These are phyloP conservation scores for Drosophila nebulosa DNA, from an alignment of 1,140 invertebrate species.

Conservation along the genomic window DNA sequence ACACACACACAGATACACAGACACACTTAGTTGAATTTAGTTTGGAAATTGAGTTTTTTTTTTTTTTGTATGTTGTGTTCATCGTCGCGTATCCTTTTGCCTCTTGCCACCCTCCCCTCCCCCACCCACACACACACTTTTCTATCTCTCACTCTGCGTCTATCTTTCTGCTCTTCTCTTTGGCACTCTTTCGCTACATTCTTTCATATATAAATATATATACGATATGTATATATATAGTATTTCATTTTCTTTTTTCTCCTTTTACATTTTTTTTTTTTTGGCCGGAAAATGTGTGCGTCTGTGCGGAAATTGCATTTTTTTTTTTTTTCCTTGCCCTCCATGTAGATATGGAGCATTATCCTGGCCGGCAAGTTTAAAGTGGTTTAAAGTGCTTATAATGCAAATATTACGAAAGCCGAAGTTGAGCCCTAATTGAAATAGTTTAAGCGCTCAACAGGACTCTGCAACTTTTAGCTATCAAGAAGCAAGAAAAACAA, in stretches of 20 bases:
- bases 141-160: background rate
- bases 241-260: constrained; percentile 7
- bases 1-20: background rate
- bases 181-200: background rate
- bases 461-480: background rate
- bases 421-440: constrained; percentile 50
- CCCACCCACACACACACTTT: background rate
- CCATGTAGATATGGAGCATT: background rate
- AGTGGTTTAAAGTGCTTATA: constrained; percentile 73
- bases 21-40: constrained; percentile 50
- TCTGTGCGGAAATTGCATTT: constrained; percentile 80
- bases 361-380: constrained; percentile 49
- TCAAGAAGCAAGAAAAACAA: background rate
- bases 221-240: constrained; percentile 5
- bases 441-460: background rate
- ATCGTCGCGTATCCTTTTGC: constrained; percentile 23
- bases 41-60: constrained; percentile 63
- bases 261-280: constrained; percentile 34
- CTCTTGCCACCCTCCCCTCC: background rate
- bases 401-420: constrained; percentile 60
- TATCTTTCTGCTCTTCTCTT: background rate
- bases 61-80: background rate
- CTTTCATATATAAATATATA: constrained; percentile 17
- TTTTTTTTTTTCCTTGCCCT: constrained; percentile 10
- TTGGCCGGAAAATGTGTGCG: constrained; percentile 79